Conservation (phyloP, 2,113 vertebrate genomes). For the Malurus elegans region DNA sequence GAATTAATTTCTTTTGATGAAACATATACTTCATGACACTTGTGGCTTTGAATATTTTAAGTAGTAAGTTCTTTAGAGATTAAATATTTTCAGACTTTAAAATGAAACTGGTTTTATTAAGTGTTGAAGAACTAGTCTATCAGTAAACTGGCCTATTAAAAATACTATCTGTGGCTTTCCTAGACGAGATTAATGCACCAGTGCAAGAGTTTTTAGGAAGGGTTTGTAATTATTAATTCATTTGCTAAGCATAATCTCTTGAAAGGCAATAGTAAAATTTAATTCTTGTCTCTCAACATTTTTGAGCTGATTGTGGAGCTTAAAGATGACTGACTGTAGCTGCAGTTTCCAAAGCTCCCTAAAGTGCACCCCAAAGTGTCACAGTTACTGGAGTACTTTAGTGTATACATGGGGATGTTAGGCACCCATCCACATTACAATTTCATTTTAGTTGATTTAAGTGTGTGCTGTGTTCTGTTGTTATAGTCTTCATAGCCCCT, state of each 20-base stretch:
- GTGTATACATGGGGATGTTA: not conserved
- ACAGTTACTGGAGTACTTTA: not conserved
- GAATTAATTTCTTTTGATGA: not conserved
- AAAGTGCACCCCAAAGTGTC: not conserved
- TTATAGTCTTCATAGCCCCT: not conserved
- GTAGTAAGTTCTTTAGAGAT: not conserved
- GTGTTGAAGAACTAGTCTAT: not conserved
- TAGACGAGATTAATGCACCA: not conserved
- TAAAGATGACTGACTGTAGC: not conserved
- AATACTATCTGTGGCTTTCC: not conserved
- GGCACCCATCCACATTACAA: not conserved
- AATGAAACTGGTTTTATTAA: not conserved
- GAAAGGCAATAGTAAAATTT: not conserved
- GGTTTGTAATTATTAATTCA: not conserved
- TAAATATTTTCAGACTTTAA: not conserved
- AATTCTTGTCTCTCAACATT: not conserved
- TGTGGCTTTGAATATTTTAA: slow-evolving; percentile 8
- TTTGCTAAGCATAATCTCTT: slow-evolving; percentile 14
- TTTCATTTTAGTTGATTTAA: not conserved
- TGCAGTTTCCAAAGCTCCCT: not conserved
- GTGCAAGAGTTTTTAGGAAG: not conserved
- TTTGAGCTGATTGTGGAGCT: not conserved
- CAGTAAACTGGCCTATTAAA: not conserved
- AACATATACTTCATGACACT: not conserved
- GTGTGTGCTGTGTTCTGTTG: not conserved